These are phyloP conservation scores for Nyctalus aviator DNA, from an alignment of 2,797 vertebrate genomes.

Conservation along the genomic window DNA sequence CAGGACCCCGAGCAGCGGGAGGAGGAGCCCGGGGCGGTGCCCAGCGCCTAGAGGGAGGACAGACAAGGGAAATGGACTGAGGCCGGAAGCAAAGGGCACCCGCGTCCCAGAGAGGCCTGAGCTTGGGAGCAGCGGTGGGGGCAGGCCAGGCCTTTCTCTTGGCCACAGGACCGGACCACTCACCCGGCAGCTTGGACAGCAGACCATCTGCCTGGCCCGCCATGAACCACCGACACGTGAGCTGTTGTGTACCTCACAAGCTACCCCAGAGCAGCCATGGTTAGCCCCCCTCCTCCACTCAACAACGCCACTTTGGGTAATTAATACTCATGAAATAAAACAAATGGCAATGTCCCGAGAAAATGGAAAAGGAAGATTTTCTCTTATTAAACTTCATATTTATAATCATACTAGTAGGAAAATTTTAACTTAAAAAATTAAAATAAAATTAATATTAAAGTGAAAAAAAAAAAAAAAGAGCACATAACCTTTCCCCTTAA, in stretches of 20 bases:
- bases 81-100: background rate
- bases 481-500: background rate
- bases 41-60: slow-evolving; percentile 34
- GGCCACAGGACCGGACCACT: background rate
- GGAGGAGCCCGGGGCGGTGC: background rate
- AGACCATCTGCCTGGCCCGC: background rate
- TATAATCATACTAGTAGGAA: slow-evolving; percentile 1
- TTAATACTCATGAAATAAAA: slow-evolving; percentile 9
- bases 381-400: background rate
- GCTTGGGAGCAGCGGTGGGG: background rate
- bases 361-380: background rate
- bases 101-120: background rate
- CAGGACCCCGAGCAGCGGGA: background rate
- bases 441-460: slow-evolving; percentile 28
- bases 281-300: background rate
- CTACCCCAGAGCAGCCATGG: background rate
- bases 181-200: background rate
- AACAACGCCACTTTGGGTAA: background rate
- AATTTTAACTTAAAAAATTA: slow-evolving; percentile 32
- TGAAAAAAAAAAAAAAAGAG: background rate
- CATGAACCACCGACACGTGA: background rate
- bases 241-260: rapidly evolving
- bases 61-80: background rate
- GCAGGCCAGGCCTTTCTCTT: background rate
- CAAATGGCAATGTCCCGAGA: background rate